Evolutionary conservation across 2,113 vertebrate species (phyloP), one percentile per base, ranked within the genome.

Genomic region (Perca schrenkii): DNA sequence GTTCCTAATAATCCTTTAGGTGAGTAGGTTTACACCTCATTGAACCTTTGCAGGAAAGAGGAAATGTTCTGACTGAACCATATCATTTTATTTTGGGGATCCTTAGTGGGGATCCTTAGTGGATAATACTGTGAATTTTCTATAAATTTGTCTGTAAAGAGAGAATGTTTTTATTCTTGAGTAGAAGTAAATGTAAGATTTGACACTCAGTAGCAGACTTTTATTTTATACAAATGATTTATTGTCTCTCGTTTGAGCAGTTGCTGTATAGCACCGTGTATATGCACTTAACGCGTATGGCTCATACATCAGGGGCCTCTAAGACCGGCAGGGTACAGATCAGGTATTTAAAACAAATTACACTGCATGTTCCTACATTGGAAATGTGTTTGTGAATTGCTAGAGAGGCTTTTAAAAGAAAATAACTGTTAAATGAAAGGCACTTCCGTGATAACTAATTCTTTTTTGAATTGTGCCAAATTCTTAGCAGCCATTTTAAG

Each of bases 391-490:
- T 56, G 25, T 56, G 68, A 82, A 86, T 60, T 77, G 61, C 43
- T 49, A 56, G 62, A 67, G 34, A 66, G 46, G 52, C 68, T 68
- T 77, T 86, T n/a, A 77, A 78, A 86, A 84, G 52, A 63, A 70
- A 74, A 88, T 77, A 63, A 72, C 57, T 62, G 52, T 84, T 85
- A 82, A 84, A 82, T 73, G 16, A 52, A 50, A 88, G 68, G 60
- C 58, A 60, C 72, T 87, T 90, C 60, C 61, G 43, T 68, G 43
- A 83, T 80, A 82, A 83, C 67, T 87, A 88, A 92, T 91, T 83
- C 73, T 89, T 92, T 91, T 83, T 85, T 84, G 50, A 88, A 88
- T 78, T 13, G 72, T 88, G 81, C 87, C 71, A 87, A 88, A 91
- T 88, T 83, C 69, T 61, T 70, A 65, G 73, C 64, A 70, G 83